phyloP scores from a whole-genome alignment of 2,888 invertebrate genomes.

The Pimpla rufipes region DNA sequence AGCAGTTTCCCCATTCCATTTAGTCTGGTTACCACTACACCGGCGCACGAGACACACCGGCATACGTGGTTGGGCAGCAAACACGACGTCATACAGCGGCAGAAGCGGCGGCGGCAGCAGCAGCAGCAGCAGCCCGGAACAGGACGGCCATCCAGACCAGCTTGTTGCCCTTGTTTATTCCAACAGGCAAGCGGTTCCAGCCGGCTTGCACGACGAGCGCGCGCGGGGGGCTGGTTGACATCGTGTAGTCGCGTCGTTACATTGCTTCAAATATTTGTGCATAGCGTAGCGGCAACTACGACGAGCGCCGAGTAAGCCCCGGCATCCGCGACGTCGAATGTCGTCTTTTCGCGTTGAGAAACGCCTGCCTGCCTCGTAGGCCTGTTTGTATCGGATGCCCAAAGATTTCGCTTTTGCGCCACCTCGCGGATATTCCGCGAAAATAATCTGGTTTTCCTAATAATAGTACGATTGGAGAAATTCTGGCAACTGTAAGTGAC shows the following conservation, averaged over 20 bases:
- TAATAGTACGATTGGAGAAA: no score
- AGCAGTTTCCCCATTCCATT: neutral
- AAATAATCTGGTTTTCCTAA: neutral
- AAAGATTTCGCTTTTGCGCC: neutral
- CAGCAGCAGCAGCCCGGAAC: neutral
- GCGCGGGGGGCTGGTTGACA: neutral
- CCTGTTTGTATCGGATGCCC: no score
- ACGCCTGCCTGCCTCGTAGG: neutral
- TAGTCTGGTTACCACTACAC: neutral
- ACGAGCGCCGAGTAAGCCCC: neutral
- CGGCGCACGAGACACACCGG: neutral
- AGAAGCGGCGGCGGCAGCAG: no score
- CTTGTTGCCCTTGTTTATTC: neutral
- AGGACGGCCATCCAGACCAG: constrained; percentile 7
- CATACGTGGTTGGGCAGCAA: neutral
- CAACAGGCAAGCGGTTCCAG: neutral
- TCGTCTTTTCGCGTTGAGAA: neutral
- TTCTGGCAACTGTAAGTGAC: no score
- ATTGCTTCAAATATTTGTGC: constrained; percentile 19
- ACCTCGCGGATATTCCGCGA: neutral
- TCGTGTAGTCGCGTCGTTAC: constrained; percentile 6
- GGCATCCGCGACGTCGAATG: constrained; percentile 2
- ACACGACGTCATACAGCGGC: constrained; percentile 10
- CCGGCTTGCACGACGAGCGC: neutral
- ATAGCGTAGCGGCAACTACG: neutral